A percentile compares a stretch with the other conserved stretches of the same genome.
Conservation (phyloP, 2,888 invertebrate species). For the Rapana venosa region DNA sequence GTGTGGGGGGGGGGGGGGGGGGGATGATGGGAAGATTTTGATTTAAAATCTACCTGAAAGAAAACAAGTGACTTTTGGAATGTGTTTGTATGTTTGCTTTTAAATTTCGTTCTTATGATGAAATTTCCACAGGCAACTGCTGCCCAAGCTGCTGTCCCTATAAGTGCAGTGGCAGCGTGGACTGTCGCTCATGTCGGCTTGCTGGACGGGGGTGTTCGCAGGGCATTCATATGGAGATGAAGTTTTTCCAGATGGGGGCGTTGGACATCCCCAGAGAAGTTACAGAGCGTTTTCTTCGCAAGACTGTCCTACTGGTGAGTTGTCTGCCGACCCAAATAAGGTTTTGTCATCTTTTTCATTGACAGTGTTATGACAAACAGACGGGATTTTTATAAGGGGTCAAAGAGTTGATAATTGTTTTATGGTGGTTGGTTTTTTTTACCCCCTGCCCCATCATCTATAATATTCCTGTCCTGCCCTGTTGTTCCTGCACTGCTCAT, state of each 20-base stretch:
- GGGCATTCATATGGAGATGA: slow-evolving; percentile 60
- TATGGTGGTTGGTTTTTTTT: too few relatives aligned
- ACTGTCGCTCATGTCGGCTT: slow-evolving; percentile 35
- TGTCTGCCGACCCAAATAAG: not conserved
- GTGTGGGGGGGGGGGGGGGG: too few relatives aligned
- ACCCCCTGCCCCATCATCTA: too few relatives aligned
- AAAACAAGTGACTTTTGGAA: not conserved
- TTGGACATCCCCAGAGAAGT: slow-evolving; percentile 63
- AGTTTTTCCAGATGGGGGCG: slow-evolving; percentile 64
- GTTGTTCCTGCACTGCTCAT: too few relatives aligned
- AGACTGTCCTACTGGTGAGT: slow-evolving; percentile 56
- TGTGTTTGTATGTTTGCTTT: not conserved
- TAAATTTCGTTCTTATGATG: not conserved
- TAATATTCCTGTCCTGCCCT: too few relatives aligned
- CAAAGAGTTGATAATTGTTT: too few relatives aligned
- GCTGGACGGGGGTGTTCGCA: slow-evolving; percentile 29
- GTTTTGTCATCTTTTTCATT: too few relatives aligned
- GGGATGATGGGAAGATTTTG: too few relatives aligned
- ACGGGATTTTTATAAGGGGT: too few relatives aligned
- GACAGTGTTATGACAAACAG: too few relatives aligned
- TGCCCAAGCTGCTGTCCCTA: slow-evolving; percentile 60
- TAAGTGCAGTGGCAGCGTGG: slow-evolving; percentile 44
- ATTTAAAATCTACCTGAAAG: not conserved
- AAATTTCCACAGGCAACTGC: slow-evolving; percentile 54
- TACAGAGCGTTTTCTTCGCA: slow-evolving; percentile 56